Percentiles rank a stretch among this genome's conserved stretches.
phyloP scores from a whole-genome alignment of 1,140 invertebrate genomes.

The Antheraea pernyi region DNA sequence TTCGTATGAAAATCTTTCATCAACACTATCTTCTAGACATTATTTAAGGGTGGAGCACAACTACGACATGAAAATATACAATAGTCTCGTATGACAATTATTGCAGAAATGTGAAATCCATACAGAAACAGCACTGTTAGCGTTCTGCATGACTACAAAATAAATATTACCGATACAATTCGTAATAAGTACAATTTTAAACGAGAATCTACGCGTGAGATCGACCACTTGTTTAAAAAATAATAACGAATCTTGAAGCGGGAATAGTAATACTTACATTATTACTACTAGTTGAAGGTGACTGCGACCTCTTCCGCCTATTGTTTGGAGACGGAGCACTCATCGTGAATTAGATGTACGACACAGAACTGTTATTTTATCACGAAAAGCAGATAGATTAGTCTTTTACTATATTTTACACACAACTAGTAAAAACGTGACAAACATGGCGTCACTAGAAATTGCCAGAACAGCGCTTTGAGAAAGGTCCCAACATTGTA shows the following conservation, averaged over 20 bases:
- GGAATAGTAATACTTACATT: constrained; percentile 63
- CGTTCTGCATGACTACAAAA: too few species aligned
- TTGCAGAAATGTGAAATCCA: neutral
- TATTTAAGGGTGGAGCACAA: neutral
- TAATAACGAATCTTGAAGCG: constrained; percentile 47
- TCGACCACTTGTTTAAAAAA: constrained; percentile 15
- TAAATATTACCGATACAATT: too few species aligned
- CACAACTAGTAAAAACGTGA: constrained; percentile 68
- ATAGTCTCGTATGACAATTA: neutral
- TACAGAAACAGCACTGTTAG: too few species aligned
- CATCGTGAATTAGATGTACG: constrained; percentile 39
- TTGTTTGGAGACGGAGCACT: constrained; percentile 38
- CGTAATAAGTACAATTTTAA: neutral
- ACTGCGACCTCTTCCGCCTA: constrained; percentile 41
- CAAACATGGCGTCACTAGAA: constrained; percentile 63
- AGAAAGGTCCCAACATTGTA: constrained; percentile 12
- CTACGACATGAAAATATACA: neutral
- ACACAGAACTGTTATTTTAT: constrained; percentile 25
- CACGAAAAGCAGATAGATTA: constrained; percentile 29
- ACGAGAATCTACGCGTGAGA: constrained; percentile 25
- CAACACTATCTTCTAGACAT: neutral
- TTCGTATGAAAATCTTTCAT: too few species aligned
- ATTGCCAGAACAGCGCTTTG: constrained; percentile 26
- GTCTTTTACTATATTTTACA: constrained; percentile 49
- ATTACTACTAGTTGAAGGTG: constrained; percentile 34